A percentile compares a stretch with the other conserved stretches of the same genome.
These are phyloP conservation scores for Spialia ferax DNA, from an alignment of 2,888 invertebrate genomes.

Conservation along the genomic window DNA sequence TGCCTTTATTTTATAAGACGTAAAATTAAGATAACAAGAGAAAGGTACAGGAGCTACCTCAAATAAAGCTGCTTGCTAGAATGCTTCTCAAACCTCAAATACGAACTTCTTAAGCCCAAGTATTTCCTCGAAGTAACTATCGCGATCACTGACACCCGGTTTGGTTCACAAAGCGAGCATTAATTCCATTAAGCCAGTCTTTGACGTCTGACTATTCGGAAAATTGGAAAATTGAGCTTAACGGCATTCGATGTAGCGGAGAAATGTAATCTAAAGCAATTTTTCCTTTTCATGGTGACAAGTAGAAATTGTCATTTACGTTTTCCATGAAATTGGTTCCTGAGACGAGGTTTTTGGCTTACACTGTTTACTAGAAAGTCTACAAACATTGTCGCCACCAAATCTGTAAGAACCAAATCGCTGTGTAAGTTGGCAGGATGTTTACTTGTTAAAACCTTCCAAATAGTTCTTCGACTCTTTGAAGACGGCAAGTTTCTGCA, in stretches of 20 bases:
- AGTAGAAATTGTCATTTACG: neutral
- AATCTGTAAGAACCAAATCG: constrained; percentile 19
- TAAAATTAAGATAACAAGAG: no score
- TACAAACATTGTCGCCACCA: neutral
- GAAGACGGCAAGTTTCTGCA: constrained; percentile 28
- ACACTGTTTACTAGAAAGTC: no score
- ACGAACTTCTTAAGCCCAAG: neutral
- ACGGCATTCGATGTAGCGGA: constrained; percentile 11
- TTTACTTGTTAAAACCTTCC: constrained; percentile 24
- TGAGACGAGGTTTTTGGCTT: no score
- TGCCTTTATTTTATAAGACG: no score
- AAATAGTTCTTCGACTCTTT: constrained; percentile 33
- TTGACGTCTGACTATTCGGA: constrained; percentile 23
- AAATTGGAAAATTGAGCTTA: constrained; percentile 28
- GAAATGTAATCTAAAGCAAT: constrained; percentile 10
- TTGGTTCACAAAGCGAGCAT: constrained; percentile 22
- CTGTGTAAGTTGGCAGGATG: constrained; percentile 20
- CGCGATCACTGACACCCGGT: constrained; percentile 2
- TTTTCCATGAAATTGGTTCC: neutral
- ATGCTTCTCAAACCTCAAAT: neutral
- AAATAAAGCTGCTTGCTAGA: no score
- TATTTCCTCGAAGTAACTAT: neutral
- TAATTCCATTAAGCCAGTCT: constrained; percentile 33
- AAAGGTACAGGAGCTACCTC: no score
- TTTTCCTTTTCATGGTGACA: constrained; percentile 2